Evolutionary conservation across 2,797 vertebrate genomes (phyloP).

Genomic region (Chloroceryle inda): DNA sequence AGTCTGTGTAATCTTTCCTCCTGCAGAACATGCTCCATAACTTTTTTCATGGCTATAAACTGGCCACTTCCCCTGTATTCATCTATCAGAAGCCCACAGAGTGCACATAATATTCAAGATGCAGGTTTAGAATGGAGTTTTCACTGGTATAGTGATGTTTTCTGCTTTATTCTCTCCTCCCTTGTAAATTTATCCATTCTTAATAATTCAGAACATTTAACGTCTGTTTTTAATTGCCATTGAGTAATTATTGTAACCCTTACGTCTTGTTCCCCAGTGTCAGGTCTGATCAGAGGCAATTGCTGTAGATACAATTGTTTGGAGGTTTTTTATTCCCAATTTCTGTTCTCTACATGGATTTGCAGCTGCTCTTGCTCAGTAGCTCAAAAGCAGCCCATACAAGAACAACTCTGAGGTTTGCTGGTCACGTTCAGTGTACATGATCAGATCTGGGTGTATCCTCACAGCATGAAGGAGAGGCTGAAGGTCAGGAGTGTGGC

Average conservation of each 20-base stretch:
- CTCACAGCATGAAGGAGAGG: conserved; percentile 1
- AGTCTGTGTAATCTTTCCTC: background rate
- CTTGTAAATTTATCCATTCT: background rate
- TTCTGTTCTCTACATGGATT: background rate
- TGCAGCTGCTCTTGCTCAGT: background rate
- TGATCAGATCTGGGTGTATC: background rate
- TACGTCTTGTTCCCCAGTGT: background rate
- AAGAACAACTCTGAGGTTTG: background rate
- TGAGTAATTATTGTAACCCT: background rate
- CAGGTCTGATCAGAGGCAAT: background rate
- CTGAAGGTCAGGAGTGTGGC: conserved; percentile 7
- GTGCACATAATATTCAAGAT: background rate
- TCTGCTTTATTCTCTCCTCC: background rate
- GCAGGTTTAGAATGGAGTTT: background rate
- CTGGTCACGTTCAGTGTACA: background rate
- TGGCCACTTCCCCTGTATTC: background rate
- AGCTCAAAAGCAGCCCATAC: background rate
- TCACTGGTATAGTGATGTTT: background rate
- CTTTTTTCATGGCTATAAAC: background rate
- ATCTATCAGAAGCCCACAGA: fast-evolving
- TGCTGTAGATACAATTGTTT: background rate
- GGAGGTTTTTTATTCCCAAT: fast-evolving
- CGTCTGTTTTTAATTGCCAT: background rate
- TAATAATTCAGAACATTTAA: background rate
- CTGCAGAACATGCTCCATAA: background rate